phyloP scores from a whole-genome alignment of 2,888 invertebrate genomes.

The Yponomeuta evonymella region DNA sequence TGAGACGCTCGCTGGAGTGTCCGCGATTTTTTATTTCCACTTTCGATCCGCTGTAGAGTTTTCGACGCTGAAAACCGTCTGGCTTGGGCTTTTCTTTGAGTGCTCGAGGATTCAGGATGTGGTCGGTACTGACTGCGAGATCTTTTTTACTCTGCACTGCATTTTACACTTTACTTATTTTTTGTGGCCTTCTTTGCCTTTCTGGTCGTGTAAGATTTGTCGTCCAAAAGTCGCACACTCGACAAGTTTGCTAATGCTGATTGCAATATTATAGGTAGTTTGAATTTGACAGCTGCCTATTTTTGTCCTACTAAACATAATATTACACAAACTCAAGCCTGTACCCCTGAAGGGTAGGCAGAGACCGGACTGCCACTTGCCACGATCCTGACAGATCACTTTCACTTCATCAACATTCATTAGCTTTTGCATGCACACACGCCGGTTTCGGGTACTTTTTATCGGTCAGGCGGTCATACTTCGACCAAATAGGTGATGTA shows the following conservation, averaged over 20 bases:
- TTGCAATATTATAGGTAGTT: too few species aligned
- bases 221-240: not conserved
- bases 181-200: conserved; percentile 25
- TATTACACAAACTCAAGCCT: too few species aligned
- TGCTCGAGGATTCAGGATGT: conserved; percentile 45
- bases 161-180: conserved; percentile 8
- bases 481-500: too few species aligned
- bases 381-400: too few species aligned
- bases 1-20: conserved; percentile 69
- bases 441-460: too few species aligned
- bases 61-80: conserved; percentile 58
- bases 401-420: too few species aligned
- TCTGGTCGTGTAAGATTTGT: not conserved
- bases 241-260: not conserved
- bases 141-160: conserved; percentile 22
- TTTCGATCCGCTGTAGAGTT: conserved; percentile 67
- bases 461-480: too few species aligned
- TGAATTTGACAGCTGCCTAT: too few species aligned
- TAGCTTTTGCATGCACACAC: too few species aligned
- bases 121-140: conserved; percentile 29
- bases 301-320: too few species aligned
- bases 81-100: conserved; percentile 52
- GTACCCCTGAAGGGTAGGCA: too few species aligned
- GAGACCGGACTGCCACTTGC: too few species aligned
- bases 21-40: conserved; percentile 67